These are phyloP conservation scores for Phylloscopus trochiloides DNA, from an alignment of 2,113 vertebrate genomes.

Conservation along the genomic window DNA sequence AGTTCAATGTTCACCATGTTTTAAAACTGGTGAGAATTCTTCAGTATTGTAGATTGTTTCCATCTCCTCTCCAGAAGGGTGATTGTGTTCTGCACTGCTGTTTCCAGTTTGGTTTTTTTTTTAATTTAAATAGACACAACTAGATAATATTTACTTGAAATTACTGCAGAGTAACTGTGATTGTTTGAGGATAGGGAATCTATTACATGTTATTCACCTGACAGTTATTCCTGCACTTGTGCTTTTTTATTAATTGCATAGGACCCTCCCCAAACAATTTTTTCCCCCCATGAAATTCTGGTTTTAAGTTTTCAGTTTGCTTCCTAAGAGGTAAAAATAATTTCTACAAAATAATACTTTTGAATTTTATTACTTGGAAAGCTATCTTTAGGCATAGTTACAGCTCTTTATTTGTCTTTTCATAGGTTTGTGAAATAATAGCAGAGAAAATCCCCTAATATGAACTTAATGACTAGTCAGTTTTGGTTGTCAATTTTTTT, in stretches of 20 bases:
- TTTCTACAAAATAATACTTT: background rate
- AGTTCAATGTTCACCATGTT: background rate
- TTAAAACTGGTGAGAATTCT: background rate
- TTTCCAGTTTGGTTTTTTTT: background rate
- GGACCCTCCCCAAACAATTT: background rate
- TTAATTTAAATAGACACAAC: background rate
- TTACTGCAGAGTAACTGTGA: background rate
- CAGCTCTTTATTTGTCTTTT: background rate
- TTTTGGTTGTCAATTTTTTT: background rate
- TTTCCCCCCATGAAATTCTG: background rate
- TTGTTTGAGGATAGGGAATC: background rate
- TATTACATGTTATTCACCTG: background rate
- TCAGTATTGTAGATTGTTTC: background rate
- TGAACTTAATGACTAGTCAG: fast-evolving
- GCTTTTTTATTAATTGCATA: background rate
- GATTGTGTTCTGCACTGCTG: background rate
- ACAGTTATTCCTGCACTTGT: background rate
- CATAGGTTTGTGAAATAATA: background rate
- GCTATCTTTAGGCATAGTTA: background rate
- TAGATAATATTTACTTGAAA: background rate
- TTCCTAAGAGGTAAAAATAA: background rate
- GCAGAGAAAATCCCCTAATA: background rate
- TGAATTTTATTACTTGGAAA: background rate
- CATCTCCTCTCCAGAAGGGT: background rate
- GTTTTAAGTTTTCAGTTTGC: background rate